Base-by-base conservation (phyloP, 2,888 invertebrate genomes). In the Cinara cedri region DNA sequence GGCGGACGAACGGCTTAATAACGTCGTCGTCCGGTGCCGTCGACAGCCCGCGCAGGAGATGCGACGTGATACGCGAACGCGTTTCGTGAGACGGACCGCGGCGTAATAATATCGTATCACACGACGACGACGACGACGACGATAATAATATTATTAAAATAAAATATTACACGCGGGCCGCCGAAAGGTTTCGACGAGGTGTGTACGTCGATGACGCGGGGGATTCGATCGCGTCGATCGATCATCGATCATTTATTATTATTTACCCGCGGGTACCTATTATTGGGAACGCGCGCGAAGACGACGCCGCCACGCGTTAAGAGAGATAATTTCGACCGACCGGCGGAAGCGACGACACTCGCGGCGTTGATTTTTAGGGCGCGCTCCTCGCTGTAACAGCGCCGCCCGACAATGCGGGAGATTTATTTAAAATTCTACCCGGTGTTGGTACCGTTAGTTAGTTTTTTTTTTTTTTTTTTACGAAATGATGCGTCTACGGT, bases 1-100 rank as follows among this genome's bases (percentile, higher is more conserved):
- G 34, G 6, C 34, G 34, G 42, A 51, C 66, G 76, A 57, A 76
- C 66, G 76, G 66, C 76, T 76, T 76, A 76, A 76, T 76, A 75
- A 75, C 65, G 55, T n/a, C 65, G 65, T 55, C 75, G 75, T 65
- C 11, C 65, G 65, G 26, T 65, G 75, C 65, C 34, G 34, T 34
- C 34, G 34, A 34, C 34, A 34, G 34, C 75, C n/a, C n/a, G n/a
- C n/a, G n/a, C n/a, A n/a, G n/a, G n/a, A 65, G 75, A 75, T 75
- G 44, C 54, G 65, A 75, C 42, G 54, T 55, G 75, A 55, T 66
- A 55, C 24, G 75, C 75, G 19, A 65, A 55, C 75, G 26, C n/a
- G 44, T 26, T 55, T 55, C 65, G 75, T 65, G 75, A 65, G 60
- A 74, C 26, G 62, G 34, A 74, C 26, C 51, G 34, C 24, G 24